Percentiles rank a stretch among this genome's conserved stretches.
phyloP scores from a whole-genome alignment of 2,113 vertebrate species.

The Laticauda colubrina region DNA sequence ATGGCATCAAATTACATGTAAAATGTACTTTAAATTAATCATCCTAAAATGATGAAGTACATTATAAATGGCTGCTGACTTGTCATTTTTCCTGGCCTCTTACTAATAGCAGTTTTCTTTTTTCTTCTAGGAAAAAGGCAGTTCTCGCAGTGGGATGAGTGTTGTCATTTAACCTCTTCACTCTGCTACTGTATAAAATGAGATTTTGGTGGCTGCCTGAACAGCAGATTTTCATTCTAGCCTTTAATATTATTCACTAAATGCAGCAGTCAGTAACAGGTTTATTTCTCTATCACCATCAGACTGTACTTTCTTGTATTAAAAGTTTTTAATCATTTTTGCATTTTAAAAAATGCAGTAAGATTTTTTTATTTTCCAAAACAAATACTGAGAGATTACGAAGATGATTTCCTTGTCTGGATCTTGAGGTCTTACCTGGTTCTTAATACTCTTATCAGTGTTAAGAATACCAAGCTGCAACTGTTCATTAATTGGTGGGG shows the following conservation, averaged over 20 bases:
- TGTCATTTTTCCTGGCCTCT: not conserved
- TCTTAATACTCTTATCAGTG: not conserved
- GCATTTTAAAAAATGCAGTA: not conserved
- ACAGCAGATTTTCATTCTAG: conserved; percentile 8
- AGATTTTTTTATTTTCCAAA: not conserved
- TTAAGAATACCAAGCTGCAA: conserved; percentile 21
- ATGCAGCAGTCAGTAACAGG: conserved; percentile 2
- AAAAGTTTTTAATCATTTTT: not conserved
- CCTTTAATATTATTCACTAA: conserved; percentile 3
- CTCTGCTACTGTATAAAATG: not conserved
- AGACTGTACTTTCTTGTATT: conserved; percentile 6
- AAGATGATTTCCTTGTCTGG: not conserved
- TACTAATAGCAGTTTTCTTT: conserved; percentile 15
- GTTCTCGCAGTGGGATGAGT: conserved; percentile 86
- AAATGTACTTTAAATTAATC: not conserved
- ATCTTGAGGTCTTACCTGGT: conserved; percentile 12
- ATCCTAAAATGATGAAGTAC: not conserved
- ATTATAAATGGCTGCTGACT: not conserved
- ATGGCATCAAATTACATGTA: not conserved
- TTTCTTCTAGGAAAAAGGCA: conserved; percentile 83
- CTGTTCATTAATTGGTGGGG: not conserved
- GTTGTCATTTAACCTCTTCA: conserved; percentile 78
- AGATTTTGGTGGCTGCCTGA: conserved; percentile 25
- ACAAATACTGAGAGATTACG: not conserved
- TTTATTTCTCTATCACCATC: not conserved